Percentiles rank a stretch among this genome's conserved stretches.
phyloP scores from a whole-genome alignment of 2,888 invertebrate genomes.

The Megamerina dolium region DNA sequence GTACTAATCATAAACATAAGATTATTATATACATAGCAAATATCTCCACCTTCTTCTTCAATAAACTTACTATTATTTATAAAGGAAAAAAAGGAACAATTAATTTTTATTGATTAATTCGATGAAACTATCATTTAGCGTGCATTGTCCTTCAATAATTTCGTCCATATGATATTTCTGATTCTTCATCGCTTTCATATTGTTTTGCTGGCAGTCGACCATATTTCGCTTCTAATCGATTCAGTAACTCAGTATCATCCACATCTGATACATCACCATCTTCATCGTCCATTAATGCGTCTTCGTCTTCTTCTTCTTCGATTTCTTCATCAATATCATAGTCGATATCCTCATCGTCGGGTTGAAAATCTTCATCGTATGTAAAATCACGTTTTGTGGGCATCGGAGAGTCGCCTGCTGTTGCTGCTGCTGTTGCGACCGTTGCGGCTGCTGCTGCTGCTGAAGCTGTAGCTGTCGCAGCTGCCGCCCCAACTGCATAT shows the following conservation, averaged over 20 bases:
- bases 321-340: slow-evolving; percentile 35
- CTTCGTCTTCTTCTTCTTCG: slow-evolving; percentile 43
- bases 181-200: slow-evolving; percentile 51
- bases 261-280: slow-evolving; percentile 58
- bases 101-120: too few relatives aligned
- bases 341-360: slow-evolving; percentile 40
- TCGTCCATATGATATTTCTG: too few relatives aligned
- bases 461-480: slow-evolving; percentile 6
- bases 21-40: too few relatives aligned
- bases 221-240: slow-evolving; percentile 66
- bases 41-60: too few relatives aligned
- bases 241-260: slow-evolving; percentile 65
- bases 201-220: slow-evolving; percentile 60
- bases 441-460: slow-evolving; percentile 6
- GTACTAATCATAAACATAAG: too few relatives aligned
- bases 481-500: slow-evolving; percentile 3
- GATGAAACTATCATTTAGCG: too few relatives aligned
- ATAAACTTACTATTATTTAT: too few relatives aligned
- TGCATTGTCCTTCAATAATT: slow-evolving; percentile 45
- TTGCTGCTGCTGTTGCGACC: slow-evolving; percentile 8
- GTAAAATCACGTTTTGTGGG: slow-evolving; percentile 15
- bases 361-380: slow-evolving; percentile 23
- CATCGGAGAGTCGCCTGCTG: slow-evolving; percentile 2
- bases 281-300: slow-evolving; percentile 52
- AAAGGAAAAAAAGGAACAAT: too few relatives aligned